Base-by-base conservation (phyloP, 1,140 invertebrate species). In the Cydia splendana region DNA sequence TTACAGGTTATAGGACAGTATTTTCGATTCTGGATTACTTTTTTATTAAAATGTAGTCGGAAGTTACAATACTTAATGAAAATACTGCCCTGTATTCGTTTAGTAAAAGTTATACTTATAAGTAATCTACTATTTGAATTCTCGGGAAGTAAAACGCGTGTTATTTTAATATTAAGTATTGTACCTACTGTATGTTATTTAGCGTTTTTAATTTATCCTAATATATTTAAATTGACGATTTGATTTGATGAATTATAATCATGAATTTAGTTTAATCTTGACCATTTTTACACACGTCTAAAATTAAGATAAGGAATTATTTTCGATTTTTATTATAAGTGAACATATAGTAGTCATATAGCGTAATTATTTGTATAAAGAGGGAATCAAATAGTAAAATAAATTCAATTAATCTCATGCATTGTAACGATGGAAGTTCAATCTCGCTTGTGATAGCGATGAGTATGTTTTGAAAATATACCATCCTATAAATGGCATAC, bases 341-440 rank as follows among this genome's bases (percentile, higher is more conserved):
- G 20, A 62, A 62, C 2, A 71, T 71, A 45, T 18, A 71, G 34
- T 71, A 71, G 67, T 71, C 30, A 38, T 71, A 71, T 71, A 71
- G 30, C 30, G 15, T 71, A 71, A 71, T 38, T 42, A 38, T 71
- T 34, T 71, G 67, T 18, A 71, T 71, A 71, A 38, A 38, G 57
- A 69, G 65, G 28, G 38, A 69, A 69, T 34, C 65, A 69, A 69
- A 69, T 38, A 71, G 30, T 71, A 62, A 62, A 62, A 45, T 71
- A 71, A 71, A 18, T n/a, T 42, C 34, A 38, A 38, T 71, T 71
- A 71, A 71, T 71, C 67, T 71, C 67, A 71, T 71, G 67, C 38
- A 71, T 71, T 71, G 67, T 69, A 34, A 24, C 3, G 57, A 62
- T 62, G 57, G 9, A 13, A 62, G 20, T 62, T 62, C 18, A 24